These are phyloP conservation scores for Sminthopsis crassicaudata DNA, from an alignment of 2,113 vertebrate genomes.

Conservation along the genomic window DNA sequence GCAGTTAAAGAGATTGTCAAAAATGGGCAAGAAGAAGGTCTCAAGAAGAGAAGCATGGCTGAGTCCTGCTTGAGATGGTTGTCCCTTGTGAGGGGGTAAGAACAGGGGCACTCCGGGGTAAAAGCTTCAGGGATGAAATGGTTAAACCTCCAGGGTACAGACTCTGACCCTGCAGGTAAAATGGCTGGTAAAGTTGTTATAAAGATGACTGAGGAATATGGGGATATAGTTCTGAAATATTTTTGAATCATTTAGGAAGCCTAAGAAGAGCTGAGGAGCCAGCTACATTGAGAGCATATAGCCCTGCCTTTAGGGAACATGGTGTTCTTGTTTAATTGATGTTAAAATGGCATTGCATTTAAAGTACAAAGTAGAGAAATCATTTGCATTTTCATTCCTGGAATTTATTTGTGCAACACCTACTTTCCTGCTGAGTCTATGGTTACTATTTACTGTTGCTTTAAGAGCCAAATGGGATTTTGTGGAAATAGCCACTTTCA, in stretches of 20 bases:
- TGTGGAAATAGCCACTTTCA: background rate
- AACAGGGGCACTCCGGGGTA: background rate
- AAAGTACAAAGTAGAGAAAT: background rate
- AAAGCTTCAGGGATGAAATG: background rate
- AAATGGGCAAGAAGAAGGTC: background rate
- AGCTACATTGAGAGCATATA: background rate
- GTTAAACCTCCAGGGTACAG: background rate
- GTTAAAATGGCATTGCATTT: slow-evolving; percentile 55
- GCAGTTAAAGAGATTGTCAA: background rate
- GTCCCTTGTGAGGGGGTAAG: background rate
- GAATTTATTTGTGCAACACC: background rate
- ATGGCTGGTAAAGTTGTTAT: background rate
- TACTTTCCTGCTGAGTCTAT: background rate
- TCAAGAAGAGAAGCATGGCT: background rate
- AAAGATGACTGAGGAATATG: background rate
- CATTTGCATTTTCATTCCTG: background rate
- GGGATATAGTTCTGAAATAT: background rate
- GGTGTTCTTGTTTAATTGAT: slow-evolving; percentile 2
- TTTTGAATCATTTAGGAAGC: background rate
- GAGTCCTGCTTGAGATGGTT: background rate
- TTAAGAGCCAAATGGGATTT: background rate
- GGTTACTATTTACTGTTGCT: background rate
- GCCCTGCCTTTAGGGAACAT: background rate
- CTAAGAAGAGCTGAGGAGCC: background rate
- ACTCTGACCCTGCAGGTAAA: background rate